Evolutionary conservation across 2,888 invertebrate genomes (phyloP).

Genomic region (Lasiommata megera): DNA sequence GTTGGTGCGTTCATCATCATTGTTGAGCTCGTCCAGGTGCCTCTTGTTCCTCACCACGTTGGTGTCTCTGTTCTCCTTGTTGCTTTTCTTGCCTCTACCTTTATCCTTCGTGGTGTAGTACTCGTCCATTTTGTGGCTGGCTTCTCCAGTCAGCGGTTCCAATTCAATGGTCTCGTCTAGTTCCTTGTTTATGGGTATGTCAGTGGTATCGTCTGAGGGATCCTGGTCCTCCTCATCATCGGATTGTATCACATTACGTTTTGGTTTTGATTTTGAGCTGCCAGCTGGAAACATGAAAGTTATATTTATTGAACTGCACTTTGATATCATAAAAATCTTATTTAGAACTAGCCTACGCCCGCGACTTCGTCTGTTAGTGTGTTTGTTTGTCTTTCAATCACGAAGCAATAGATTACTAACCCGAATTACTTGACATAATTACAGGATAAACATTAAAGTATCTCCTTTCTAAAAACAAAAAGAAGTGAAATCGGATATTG

Average conservation of each 20-base stretch:
- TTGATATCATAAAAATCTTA: too few species aligned
- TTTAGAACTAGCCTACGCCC: too few species aligned
- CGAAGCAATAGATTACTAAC: too few species aligned
- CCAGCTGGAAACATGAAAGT: constrained; percentile 38
- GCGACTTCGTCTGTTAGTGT: too few species aligned
- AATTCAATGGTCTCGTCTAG: constrained; percentile 57
- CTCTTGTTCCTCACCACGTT: constrained; percentile 41
- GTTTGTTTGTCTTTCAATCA: too few species aligned
- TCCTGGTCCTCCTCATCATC: constrained; percentile 43
- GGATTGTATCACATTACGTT: constrained; percentile 54
- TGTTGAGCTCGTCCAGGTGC: constrained; percentile 30
- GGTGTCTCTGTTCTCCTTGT: constrained; percentile 35
- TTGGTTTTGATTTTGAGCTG: constrained; percentile 41
- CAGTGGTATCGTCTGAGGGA: constrained; percentile 38
- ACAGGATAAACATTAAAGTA: too few species aligned
- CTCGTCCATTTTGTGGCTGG: constrained; percentile 66
- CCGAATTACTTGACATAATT: too few species aligned
- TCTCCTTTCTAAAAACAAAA: too few species aligned
- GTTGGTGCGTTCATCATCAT: not conserved
- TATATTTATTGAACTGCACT: not conserved
- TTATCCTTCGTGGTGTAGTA: constrained; percentile 52
- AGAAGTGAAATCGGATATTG: too few species aligned
- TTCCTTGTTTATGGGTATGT: constrained; percentile 49
- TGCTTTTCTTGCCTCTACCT: constrained; percentile 41
- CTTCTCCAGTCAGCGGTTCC: constrained; percentile 56